Evolutionary conservation across 2,797 vertebrate genomes (phyloP).

Genomic region (Aplochiton taeniatus): DNA sequence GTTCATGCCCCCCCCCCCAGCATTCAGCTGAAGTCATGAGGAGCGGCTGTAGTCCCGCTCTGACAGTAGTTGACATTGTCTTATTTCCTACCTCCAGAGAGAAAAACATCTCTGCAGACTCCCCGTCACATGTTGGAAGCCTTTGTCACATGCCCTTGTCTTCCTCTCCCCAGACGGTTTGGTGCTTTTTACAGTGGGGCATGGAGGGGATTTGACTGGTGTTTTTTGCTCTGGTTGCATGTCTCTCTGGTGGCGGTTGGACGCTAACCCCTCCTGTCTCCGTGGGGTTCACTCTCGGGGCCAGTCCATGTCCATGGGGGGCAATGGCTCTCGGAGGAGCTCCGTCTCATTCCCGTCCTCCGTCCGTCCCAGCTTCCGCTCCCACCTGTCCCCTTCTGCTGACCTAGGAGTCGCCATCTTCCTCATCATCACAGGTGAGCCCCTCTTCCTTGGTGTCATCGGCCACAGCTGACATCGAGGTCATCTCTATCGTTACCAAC

Average conservation of each 20-base stretch:
- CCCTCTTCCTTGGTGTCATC: not conserved
- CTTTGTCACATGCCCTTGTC: no score
- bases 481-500: not conserved
- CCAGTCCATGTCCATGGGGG: constrained; percentile 29
- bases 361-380: constrained; percentile 44
- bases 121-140: not conserved
- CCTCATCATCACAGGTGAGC: constrained; percentile 54
- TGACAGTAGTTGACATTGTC: not conserved
- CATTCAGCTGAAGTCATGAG: no score
- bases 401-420: constrained; percentile 51
- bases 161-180: no score
- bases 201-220: no score
- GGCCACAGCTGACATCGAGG: not conserved
- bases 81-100: not conserved
- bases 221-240: not conserved
- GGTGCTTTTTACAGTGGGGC: no score
- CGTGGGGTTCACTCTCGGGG: not conserved
- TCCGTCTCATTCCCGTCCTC: constrained; percentile 39
- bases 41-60: no score
- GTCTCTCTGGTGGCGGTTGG: not conserved
- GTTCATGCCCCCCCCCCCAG: no score
- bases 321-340: constrained; percentile 29
- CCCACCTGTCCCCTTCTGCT: constrained; percentile 43
- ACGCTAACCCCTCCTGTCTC: not conserved
- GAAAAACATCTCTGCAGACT: not conserved